Conservation (phyloP, 2,113 vertebrate genomes). For the Sprattus sprattus region DNA sequence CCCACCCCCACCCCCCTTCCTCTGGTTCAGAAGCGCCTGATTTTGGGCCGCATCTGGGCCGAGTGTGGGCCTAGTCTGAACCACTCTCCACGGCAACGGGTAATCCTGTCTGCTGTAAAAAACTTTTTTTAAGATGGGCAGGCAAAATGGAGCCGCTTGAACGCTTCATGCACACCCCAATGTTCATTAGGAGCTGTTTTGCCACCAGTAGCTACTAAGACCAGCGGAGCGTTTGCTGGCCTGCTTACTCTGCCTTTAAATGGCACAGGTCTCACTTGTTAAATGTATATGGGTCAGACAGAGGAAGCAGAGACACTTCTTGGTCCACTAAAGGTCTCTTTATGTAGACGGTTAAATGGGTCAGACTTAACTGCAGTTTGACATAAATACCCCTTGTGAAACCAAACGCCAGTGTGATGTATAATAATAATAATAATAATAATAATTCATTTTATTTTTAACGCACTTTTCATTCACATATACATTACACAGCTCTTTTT, state of each 20-base stretch:
- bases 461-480: no score
- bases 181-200: neutral
- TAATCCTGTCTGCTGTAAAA: neutral
- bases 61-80: neutral
- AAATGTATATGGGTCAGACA: neutral
- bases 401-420: neutral
- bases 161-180: neutral
- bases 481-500: no score
- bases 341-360: neutral
- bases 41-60: neutral
- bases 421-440: no score
- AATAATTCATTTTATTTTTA: no score
- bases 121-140: neutral
- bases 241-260: neutral
- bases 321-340: neutral
- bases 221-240: neutral
- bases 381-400: no score
- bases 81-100: neutral
- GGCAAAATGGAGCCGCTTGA: neutral
- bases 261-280: neutral
- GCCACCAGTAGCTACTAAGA: neutral
- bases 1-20: neutral
- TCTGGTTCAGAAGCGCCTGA: neutral
- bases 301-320: neutral
- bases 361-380: neutral